Evolutionary conservation across 2,888 invertebrate genomes (phyloP).

Genomic region (Phyllotreta cruciferae): DNA sequence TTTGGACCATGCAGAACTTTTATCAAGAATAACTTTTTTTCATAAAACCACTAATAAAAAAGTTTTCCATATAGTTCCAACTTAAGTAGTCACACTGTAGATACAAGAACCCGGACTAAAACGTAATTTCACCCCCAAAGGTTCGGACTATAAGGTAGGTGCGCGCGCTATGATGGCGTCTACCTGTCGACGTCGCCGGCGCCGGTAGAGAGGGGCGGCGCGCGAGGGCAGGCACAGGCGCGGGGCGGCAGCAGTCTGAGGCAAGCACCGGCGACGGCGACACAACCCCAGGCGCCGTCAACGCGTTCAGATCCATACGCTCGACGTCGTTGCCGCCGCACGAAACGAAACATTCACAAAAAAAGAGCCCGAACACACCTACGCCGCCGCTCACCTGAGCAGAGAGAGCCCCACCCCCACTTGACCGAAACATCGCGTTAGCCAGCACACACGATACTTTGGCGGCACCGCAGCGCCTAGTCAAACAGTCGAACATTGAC

Average conservation of each 20-base stretch:
- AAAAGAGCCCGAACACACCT: conserved; percentile 26
- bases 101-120: conserved; percentile 14
- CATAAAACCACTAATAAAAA: no score
- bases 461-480: conserved; percentile 41
- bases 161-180: conserved; percentile 44
- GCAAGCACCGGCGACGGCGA: conserved; percentile 61
- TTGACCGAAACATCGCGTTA: conserved; percentile 54
- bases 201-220: conserved; percentile 38
- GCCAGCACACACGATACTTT: conserved; percentile 52
- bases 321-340: conserved; percentile 21
- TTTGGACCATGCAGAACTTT: no score
- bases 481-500: conserved; percentile 36
- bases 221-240: conserved; percentile 31
- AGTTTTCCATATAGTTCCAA: no score
- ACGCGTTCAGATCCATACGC: conserved; percentile 51
- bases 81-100: no score
- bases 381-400: conserved; percentile 60
- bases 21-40: no score
- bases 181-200: conserved; percentile 39
- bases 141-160: conserved; percentile 32
- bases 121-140: conserved; percentile 6
- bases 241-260: conserved; percentile 56
- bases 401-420: conserved; percentile 63
- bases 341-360: conserved; percentile 16
- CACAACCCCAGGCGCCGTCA: conserved; percentile 66